Conservation (phyloP, 2,113 vertebrate genomes). For the Phylloscopus trochilus region DNA sequence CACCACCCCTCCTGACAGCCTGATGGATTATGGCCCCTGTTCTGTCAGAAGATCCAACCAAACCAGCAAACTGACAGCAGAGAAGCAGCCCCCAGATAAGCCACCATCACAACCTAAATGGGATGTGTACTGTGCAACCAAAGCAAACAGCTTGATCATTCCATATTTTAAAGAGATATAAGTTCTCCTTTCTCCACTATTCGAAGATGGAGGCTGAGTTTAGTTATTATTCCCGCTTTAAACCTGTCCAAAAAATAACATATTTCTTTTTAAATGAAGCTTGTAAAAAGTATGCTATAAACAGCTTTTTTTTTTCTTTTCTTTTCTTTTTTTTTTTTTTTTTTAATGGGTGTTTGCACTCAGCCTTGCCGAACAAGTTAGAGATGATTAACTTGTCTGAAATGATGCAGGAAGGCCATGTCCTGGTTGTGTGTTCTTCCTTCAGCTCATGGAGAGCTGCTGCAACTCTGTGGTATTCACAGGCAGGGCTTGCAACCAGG, state of each 20-base stretch:
- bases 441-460: neutral
- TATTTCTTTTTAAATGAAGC: constrained; percentile 7
- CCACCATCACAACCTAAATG: neutral
- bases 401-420: neutral
- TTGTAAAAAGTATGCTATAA: neutral
- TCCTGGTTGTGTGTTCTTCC: neutral
- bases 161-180: neutral
- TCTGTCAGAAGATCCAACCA: fast-evolving
- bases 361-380: constrained; percentile 32
- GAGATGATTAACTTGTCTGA: constrained; percentile 35
- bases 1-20: neutral
- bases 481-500: neutral
- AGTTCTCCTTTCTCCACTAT: neutral
- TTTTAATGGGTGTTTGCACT: constrained; percentile 34
- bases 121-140: neutral
- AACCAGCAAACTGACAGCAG: neutral
- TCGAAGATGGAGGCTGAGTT: neutral
- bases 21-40: neutral
- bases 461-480: fast-evolving
- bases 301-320: neutral
- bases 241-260: neutral
- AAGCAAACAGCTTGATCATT: neutral
- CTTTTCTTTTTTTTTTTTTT: neutral
- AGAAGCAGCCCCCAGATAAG: neutral
- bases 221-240: neutral